phyloP scores from a whole-genome alignment of 1,140 invertebrate genomes.

The Drosophila pectinifera region DNA sequence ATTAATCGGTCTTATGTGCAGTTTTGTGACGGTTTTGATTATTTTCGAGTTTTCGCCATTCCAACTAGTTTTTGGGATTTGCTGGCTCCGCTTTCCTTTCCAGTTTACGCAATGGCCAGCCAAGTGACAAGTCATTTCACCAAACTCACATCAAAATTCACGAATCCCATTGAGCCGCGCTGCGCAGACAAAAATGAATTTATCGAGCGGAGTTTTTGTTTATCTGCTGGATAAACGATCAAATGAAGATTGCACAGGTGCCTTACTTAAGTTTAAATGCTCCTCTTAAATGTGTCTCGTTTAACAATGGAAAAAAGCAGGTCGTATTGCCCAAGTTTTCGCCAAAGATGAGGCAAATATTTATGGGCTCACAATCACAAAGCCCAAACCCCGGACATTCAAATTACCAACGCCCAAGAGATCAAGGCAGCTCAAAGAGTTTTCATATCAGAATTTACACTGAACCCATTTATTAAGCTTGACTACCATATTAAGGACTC shows the following conservation, averaged over 20 bases:
- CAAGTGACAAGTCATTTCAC: constrained; percentile 50
- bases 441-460: too few species aligned
- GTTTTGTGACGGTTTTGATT: constrained; percentile 20
- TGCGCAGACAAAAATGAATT: constrained; percentile 3
- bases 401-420: background rate
- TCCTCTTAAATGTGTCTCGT: constrained; percentile 5
- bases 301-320: background rate
- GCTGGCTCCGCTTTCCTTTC: constrained; percentile 48
- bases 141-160: constrained; percentile 50
- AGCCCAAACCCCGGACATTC: too few species aligned
- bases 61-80: constrained; percentile 43
- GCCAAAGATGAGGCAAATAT: constrained; percentile 5
- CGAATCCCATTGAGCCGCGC: constrained; percentile 14
- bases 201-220: constrained; percentile 23
- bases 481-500: too few species aligned
- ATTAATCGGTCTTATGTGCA: constrained; percentile 28
- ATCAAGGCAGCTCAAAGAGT: too few species aligned
- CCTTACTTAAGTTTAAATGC: constrained; percentile 6
- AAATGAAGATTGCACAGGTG: constrained; percentile 24
- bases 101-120: constrained; percentile 52
- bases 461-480: too few species aligned
- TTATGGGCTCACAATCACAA: background rate
- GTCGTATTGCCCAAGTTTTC: constrained; percentile 2
- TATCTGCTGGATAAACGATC: background rate
- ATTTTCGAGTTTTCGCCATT: constrained; percentile 8